These are phyloP conservation scores for Tenualosa ilisha DNA, from an alignment of 2,797 vertebrate species.

Conservation along the genomic window DNA sequence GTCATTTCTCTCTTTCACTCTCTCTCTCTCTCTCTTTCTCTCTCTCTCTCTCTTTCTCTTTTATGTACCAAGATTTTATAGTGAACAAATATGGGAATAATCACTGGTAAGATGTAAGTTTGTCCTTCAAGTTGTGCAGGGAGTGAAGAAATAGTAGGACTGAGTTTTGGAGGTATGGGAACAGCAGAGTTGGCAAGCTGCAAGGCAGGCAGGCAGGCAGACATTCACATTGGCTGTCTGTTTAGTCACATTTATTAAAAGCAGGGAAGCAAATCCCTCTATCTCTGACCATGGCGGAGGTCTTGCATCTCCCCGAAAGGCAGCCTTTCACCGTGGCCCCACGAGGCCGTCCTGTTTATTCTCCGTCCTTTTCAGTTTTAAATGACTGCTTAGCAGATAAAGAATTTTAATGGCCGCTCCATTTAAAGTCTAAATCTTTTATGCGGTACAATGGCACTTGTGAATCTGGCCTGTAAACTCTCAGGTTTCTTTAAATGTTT, in stretches of 20 bases:
- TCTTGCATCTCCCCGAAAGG: constrained; percentile 58
- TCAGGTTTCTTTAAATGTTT: constrained; percentile 35
- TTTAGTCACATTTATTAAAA: constrained; percentile 72
- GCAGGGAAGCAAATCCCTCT: constrained; percentile 65
- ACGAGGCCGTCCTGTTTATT: constrained; percentile 59
- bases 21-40: neutral
- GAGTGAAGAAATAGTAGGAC: constrained; percentile 11
- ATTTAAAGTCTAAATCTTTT: constrained; percentile 65
- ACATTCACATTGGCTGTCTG: constrained; percentile 58
- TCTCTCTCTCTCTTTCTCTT: neutral
- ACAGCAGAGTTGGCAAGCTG: constrained; percentile 2
- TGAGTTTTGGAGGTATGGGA: constrained; percentile 39
- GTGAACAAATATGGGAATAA: constrained; percentile 16
- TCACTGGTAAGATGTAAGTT: neutral
- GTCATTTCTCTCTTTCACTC: neutral
- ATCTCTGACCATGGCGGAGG: constrained; percentile 57
- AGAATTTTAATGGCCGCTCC: constrained; percentile 68
- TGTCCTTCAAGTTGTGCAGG: neutral
- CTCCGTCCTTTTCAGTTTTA: constrained; percentile 60
- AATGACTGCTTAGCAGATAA: constrained; percentile 70
- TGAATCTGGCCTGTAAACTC: constrained; percentile 54
- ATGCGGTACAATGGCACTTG: constrained; percentile 56
- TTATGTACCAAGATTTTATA: neutral
- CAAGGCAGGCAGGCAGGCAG: neutral
- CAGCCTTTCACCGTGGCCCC: constrained; percentile 57